Conservation (phyloP, 2,797 vertebrate species). For the Mormyrops attenuatus region DNA sequence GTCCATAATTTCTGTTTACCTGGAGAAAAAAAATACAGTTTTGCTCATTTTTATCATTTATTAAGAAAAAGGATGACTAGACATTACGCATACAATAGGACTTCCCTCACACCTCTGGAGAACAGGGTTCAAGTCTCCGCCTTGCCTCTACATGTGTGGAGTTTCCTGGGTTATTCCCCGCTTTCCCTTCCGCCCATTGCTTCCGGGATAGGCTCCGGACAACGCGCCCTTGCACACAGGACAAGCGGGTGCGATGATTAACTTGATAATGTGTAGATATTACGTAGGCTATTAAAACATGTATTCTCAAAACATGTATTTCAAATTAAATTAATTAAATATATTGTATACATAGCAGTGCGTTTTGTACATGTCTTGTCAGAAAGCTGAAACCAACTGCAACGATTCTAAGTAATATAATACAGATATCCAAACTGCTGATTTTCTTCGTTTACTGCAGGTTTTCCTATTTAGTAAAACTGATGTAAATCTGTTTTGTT, state of each 20-base stretch:
- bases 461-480: background rate
- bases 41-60: background rate
- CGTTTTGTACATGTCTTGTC: background rate
- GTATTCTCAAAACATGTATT: background rate
- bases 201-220: background rate
- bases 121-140: background rate
- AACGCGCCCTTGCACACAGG: background rate
- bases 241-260: background rate
- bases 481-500: background rate
- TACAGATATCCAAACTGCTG: background rate
- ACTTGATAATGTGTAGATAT: background rate
- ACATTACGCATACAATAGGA: background rate
- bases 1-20: background rate
- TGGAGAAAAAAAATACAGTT: background rate
- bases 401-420: background rate
- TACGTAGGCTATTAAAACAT: background rate
- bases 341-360: background rate
- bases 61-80: background rate
- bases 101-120: background rate
- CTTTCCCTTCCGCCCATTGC: background rate
- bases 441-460: background rate
- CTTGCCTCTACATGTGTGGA: background rate
- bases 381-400: background rate
- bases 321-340: background rate
- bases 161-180: background rate